phyloP scores from a whole-genome alignment of 2,797 vertebrate species.

The Scomberomorus guttatus region DNA sequence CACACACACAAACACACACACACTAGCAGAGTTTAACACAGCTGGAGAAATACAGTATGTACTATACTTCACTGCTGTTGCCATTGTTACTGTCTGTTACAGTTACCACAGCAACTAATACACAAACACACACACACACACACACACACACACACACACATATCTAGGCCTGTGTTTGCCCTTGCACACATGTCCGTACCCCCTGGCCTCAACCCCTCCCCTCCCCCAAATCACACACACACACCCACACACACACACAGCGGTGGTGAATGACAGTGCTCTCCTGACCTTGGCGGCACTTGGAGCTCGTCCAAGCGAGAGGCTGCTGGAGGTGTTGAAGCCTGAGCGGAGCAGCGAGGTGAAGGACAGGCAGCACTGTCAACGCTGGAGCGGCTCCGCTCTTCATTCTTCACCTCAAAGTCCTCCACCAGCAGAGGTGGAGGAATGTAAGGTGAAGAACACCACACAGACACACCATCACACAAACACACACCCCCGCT shows the following conservation, averaged over 20 bases:
- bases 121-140: constrained; percentile 72
- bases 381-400: constrained; percentile 36
- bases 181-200: constrained; percentile 41
- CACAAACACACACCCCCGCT: constrained; percentile 12
- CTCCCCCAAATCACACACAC: constrained; percentile 13
- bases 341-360: constrained; percentile 50
- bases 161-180: constrained; percentile 57
- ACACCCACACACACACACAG: constrained; percentile 19
- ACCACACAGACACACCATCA: constrained; percentile 11
- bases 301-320: constrained; percentile 66
- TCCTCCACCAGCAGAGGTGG: constrained; percentile 38
- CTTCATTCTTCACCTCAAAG: constrained; percentile 62
- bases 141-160: constrained; percentile 72
- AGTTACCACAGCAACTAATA: constrained; percentile 74
- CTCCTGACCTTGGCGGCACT: constrained; percentile 73
- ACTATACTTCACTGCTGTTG: constrained; percentile 26
- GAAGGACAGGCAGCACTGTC: constrained; percentile 63
- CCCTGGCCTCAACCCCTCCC: constrained; percentile 23
- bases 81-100: constrained; percentile 56
- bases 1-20: constrained; percentile 19
- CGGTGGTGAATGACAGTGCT: constrained; percentile 65
- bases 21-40: constrained; percentile 22
- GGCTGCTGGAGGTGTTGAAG: constrained; percentile 70
- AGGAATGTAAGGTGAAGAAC: too few relatives aligned
- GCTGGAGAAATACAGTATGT: constrained; percentile 22